Base-by-base conservation (phyloP, 2,888 invertebrate genomes). In the Geophilus truncorum region DNA sequence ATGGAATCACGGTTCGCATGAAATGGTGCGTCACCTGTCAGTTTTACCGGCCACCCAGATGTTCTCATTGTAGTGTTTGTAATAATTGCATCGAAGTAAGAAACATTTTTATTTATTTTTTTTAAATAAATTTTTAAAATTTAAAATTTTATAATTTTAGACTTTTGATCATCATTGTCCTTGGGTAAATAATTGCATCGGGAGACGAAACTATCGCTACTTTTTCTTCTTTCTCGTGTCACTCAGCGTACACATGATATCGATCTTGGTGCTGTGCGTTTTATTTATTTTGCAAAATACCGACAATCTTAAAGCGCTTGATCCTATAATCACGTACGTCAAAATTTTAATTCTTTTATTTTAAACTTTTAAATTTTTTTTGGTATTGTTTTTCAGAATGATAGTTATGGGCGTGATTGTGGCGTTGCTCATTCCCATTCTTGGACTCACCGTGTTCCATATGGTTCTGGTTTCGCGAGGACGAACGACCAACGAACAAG, bases 11-110 rank as follows among this genome's bases (percentile, higher is more conserved):
- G 15, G 97, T 99, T 82, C 93, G 98, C 83, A 98, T 99, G 98
- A 99, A 99, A 89, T 99, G 98, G 98, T 98, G 99, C 89, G 95
- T 97, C 84, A 99, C 99, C 1, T 99, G 99, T 90, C 97, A 98
- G 90, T 99, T 99, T 90, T 99, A 99, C 89, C 91, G 99, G 86
- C 99, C 99, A 87, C 99, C 99, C 83, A 91, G 99, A 86, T 98
- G 98, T 89, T 97, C 97, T 82, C 99, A 99, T 89, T 99, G 99
- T 89, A 97, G 97, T 84, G 97, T 98, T 82, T 99, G 98, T 90
- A 97, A 99, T 90, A 96, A 96, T 87, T 98, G 98, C 88, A 97
- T 97, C 88, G 96, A 96, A 92, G 95, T 95, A 86, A 23, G 23
- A 34, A 25, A 28, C 25, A 25, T 23, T 10, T 70, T 7, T 70